These are phyloP conservation scores for Glyptemys insculpta DNA, from an alignment of 2,797 vertebrate genomes.

Conservation along the genomic window DNA sequence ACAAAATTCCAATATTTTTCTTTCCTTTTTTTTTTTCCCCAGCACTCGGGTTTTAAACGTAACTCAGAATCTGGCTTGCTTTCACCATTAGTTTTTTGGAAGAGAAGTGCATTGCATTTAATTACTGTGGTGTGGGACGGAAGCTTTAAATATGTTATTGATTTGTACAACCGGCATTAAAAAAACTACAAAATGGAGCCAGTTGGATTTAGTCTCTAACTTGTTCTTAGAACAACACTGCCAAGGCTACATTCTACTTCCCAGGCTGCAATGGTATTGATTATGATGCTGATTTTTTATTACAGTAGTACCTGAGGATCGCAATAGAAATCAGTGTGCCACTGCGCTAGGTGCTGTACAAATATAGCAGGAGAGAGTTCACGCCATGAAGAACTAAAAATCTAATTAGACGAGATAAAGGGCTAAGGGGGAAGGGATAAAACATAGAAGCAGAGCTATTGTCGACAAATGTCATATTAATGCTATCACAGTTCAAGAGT, in stretches of 20 bases:
- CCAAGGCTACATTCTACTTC: not conserved
- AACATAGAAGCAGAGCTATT: not conserved
- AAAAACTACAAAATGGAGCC: not conserved
- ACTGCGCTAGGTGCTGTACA: fast-evolving
- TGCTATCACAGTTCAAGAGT: not conserved
- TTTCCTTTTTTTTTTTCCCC: not conserved
- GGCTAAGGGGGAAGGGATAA: not conserved
- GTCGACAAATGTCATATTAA: fast-evolving
- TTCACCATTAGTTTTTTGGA: conserved; percentile 9
- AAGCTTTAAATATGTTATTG: not conserved
- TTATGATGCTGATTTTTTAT: not conserved
- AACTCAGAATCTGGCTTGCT: not conserved
- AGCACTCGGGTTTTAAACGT: not conserved
- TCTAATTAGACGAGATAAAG: not conserved
- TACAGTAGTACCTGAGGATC: not conserved
- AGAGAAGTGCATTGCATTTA: not conserved
- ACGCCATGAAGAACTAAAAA: not conserved
- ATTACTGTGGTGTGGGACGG: conserved; percentile 14
- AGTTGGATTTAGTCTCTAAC: not conserved
- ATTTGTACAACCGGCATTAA: not conserved
- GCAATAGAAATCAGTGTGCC: not conserved
- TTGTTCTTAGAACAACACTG: not conserved
- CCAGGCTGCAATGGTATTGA: not conserved
- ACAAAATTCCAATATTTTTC: not conserved
- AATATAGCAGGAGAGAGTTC: fast-evolving